Base-by-base conservation (phyloP, 2,888 invertebrate genomes). In the Spialia ferax region DNA sequence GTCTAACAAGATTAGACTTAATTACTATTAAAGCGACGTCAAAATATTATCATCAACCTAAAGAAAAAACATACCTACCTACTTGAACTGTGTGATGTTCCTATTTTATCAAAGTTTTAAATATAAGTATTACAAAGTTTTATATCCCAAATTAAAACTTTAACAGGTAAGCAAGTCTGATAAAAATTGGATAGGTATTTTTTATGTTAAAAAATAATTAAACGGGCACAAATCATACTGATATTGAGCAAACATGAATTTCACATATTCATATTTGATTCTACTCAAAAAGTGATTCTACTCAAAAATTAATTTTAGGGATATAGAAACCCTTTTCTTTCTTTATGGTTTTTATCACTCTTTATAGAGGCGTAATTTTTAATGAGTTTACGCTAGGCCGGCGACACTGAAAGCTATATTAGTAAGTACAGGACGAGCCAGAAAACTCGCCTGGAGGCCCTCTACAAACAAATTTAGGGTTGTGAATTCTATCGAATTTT, bases 321-420 rank as follows among this genome's bases (percentile, higher is more conserved):
- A 32, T 23, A 15, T 56, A 23, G 13, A n/a, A 22, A 38, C 48
- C 42, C 26, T 26, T 5, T 6, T 29, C 8, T 29, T 29, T 29
- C 7, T 29, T 2, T 7, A 29, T 1, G 29, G 29, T 29, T 29
- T n/a, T n/a, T n/a, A 42, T 29, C 32, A 6, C 60, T 22, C 11
- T 50, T 61, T 55, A 32, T 55, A 55, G 79, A 82, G 85, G 85
- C 87, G 87, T 91, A 91, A 91, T 90, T 91, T 66, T 92, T 91
- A 92, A 93, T 91, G 92, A 92, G 90, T 90, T 91, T 83, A 82
- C 87, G 84, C 85, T 84, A 85, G 87, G 81, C 84, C 79, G 78
- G 75, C 82, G 84, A 82, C 85, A 79, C 77, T 79, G 84, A 86
- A 81, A 77, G 81, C 84, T 85, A 83, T 86, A 87, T 88, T 88